phyloP scores from a whole-genome alignment of 92 coral and sea anemone genomes.

The Porites divaricata region DNA sequence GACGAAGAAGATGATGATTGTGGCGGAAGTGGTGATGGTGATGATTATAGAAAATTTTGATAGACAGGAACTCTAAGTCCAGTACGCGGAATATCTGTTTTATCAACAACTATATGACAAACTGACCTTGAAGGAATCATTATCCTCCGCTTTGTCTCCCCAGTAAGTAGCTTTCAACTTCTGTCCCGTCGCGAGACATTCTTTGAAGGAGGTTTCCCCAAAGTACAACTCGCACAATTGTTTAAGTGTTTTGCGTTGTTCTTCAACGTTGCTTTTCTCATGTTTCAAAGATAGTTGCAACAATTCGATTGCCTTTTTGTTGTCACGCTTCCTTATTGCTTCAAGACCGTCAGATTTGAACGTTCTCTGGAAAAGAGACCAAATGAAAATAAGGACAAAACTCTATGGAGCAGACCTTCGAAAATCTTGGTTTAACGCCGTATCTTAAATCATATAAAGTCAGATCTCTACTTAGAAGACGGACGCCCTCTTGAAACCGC shows the following conservation, averaged over 20 bases:
- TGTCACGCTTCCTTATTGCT: constrained; percentile 5
- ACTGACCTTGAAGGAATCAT: not conserved
- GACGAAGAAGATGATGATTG: no score
- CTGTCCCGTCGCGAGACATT: constrained; percentile 15
- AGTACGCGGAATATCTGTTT: not conserved
- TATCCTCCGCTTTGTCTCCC: constrained; percentile 5
- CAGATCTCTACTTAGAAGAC: no score
- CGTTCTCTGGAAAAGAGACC: not conserved
- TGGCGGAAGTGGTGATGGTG: no score
- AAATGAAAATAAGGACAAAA: not conserved
- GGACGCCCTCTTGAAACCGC: no score
- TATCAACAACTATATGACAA: not conserved
- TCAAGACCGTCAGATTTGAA: not conserved
- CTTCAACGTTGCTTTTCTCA: not conserved
- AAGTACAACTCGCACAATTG: constrained; percentile 22
- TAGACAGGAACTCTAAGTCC: no score
- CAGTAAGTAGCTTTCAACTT: not conserved
- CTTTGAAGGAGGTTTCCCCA: not conserved
- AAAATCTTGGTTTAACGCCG: no score
- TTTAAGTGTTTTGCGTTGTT: not conserved
- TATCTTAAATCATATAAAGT: no score
- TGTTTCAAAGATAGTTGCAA: constrained; percentile 8
- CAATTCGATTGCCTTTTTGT: constrained; percentile 9
- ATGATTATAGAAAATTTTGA: no score
- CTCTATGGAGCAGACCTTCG: not conserved